Conservation (phyloP, 2,113 vertebrate species). For the Leptosomus discolor region DNA sequence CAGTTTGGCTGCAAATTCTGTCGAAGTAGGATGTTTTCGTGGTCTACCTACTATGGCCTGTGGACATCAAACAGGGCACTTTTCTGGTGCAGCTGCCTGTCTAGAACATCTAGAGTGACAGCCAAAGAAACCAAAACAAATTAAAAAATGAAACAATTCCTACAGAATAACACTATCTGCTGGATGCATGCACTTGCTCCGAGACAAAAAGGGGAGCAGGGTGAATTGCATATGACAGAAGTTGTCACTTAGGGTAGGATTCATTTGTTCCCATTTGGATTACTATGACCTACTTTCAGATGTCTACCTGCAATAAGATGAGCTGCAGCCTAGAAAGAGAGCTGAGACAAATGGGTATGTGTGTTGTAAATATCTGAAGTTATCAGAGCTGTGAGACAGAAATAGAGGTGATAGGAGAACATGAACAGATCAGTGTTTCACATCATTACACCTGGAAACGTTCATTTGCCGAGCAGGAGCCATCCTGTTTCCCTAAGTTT, state of each 20-base stretch:
- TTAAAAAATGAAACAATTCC: background rate
- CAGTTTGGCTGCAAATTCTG: background rate
- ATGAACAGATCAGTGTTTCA: background rate
- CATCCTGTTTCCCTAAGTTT: rapidly evolving
- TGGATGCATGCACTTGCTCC: background rate
- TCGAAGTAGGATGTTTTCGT: background rate
- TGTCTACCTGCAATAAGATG: background rate
- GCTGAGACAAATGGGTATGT: background rate
- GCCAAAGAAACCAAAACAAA: too few relatives aligned
- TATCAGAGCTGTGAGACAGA: background rate
- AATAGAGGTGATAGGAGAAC: background rate
- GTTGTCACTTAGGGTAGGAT: background rate
- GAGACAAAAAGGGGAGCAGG: background rate
- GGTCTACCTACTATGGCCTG: background rate
- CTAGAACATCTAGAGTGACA: background rate
- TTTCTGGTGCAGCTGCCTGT: background rate
- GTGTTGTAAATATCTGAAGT: background rate
- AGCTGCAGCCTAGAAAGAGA: background rate
- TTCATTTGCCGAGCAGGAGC: background rate
- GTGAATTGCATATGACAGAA: background rate
- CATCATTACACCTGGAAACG: background rate
- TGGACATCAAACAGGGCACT: background rate
- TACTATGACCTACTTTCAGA: background rate
- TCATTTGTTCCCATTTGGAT: background rate
- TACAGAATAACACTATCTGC: background rate